Evolutionary conservation across 2,888 invertebrate genomes (phyloP), one percentile per base, ranked within the genome.

Genomic region (Apodemia zela): DNA sequence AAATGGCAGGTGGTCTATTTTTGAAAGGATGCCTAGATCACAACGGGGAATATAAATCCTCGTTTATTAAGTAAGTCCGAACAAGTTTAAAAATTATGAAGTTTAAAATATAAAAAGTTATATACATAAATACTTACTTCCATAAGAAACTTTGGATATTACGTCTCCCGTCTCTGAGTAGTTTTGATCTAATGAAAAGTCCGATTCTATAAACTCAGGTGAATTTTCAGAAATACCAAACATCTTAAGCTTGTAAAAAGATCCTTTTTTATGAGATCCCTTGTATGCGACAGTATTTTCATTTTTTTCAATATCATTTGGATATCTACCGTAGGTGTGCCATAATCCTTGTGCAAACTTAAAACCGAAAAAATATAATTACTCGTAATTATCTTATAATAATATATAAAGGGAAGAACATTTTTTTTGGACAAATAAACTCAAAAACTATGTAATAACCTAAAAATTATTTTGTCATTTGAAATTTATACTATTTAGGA

Each of bases 331-430:
- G 6, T 13, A 21, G 6, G 18, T 13, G 15, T 51, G 21, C 51
- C 51, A 51, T 51, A 51, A 21, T 51, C 51, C 51, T 25, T 51
- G 51, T 25, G 51, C 10, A 11, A 51, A 51, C 51, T 51, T 4
- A 5, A 51, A 51, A 51, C 13, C 3, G 15, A 51, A 51, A 51
- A 25, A 21, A 51, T 11, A 10, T 8, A 33, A 33, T 33, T 33
- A 33, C 8, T 8, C 33, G 4, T 29, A 3, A 29, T 29, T 29
- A 29, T 29, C 6, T 29, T 29, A 3, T 6, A 3, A 29, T 29
- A 29, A 3, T 29, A 6, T 3, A 29, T 29, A 6, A 3, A 29
- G 0, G 4, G 6, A 4, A 25, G 25, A 29, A 29, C 29, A 2
- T 47, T 47, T 17, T 3, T n/a, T n/a, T n/a, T 15, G 0, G 3